A percentile compares a stretch with the other conserved stretches of the same genome.
phyloP scores from a whole-genome alignment of 2,797 vertebrate species.

The Chelidonichthys spinosus region DNA sequence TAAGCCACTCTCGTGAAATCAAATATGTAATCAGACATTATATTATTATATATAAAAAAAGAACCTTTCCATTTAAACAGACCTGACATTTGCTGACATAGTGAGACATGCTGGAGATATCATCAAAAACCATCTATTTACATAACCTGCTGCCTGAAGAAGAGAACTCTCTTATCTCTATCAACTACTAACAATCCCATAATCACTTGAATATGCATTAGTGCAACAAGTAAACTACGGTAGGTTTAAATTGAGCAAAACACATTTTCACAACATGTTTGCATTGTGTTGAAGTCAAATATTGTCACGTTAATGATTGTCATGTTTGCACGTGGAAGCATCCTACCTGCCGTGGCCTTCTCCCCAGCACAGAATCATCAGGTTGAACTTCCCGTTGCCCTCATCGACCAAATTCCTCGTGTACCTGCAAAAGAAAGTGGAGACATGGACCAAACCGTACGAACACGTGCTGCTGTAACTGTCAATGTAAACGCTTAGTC shows the following conservation, averaged over 20 bases:
- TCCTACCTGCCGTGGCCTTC: conserved; percentile 98
- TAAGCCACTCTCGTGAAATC: neutral
- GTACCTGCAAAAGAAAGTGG: conserved; percentile 83
- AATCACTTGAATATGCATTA: neutral
- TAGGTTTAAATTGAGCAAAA: neutral
- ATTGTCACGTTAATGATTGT: neutral
- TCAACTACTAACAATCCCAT: neutral
- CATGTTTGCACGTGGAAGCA: neutral
- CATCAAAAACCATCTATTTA: conserved; percentile 24
- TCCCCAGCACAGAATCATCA: conserved; percentile 98
- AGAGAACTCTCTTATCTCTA: conserved; percentile 68
- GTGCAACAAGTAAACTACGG: neutral
- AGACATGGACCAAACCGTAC: neutral
- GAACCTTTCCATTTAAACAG: neutral
- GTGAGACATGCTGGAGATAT: neutral
- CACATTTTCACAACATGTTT: neutral
- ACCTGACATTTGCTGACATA: conserved; percentile 9
- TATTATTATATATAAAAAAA: too few relatives aligned
- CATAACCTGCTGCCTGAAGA: conserved; percentile 36
- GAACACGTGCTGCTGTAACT: neutral
- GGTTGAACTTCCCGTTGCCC: conserved; percentile 97
- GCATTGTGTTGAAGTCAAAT: neutral
- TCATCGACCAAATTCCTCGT: conserved; percentile 95
- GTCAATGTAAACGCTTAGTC: neutral
- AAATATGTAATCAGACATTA: neutral